Percentiles rank a stretch among this genome's conserved stretches.
Evolutionary conservation across 2,888 invertebrate genomes (phyloP).

Genomic region (Amphipoea oculea): DNA sequence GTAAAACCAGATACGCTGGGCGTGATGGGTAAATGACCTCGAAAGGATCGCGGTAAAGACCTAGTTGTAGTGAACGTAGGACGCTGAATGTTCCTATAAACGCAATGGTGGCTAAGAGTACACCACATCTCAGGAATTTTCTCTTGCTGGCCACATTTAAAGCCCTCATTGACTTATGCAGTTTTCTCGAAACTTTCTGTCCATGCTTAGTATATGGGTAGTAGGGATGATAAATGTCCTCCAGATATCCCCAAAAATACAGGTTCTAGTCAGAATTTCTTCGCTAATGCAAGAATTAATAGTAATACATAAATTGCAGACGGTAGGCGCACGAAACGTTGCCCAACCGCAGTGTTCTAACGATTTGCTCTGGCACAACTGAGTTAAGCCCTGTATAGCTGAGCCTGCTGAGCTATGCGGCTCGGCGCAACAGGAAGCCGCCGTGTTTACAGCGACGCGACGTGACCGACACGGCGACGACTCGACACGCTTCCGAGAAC

Average conservation of each 20-base stretch:
- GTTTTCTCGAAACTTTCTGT: not conserved
- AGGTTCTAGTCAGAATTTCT: slow-evolving; percentile 3
- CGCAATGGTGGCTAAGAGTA: not conserved
- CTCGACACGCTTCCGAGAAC: slow-evolving; percentile 66
- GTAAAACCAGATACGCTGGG: slow-evolving; percentile 47
- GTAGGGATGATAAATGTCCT: not conserved
- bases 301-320: slow-evolving; percentile 20
- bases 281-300: slow-evolving; percentile 26
- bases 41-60: slow-evolving; percentile 40
- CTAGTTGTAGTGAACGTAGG: slow-evolving; percentile 23
- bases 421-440: slow-evolving; percentile 74
- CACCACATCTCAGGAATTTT: not conserved
- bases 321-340: slow-evolving; percentile 42
- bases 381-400: slow-evolving; percentile 50
- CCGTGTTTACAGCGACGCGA: slow-evolving; percentile 71
- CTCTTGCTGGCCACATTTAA: not conserved
- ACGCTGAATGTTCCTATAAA: not conserved
- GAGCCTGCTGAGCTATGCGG: slow-evolving; percentile 60
- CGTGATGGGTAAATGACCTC: slow-evolving; percentile 56
- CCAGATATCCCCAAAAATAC: not conserved
- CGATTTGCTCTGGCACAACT: slow-evolving; percentile 60
- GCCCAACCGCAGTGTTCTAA: slow-evolving; percentile 59
- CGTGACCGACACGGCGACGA: slow-evolving; percentile 63
- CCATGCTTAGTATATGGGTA: not conserved
- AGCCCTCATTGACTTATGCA: not conserved